Conservation (phyloP, 2,797 vertebrate species). For the Sebastes matsubarae region DNA sequence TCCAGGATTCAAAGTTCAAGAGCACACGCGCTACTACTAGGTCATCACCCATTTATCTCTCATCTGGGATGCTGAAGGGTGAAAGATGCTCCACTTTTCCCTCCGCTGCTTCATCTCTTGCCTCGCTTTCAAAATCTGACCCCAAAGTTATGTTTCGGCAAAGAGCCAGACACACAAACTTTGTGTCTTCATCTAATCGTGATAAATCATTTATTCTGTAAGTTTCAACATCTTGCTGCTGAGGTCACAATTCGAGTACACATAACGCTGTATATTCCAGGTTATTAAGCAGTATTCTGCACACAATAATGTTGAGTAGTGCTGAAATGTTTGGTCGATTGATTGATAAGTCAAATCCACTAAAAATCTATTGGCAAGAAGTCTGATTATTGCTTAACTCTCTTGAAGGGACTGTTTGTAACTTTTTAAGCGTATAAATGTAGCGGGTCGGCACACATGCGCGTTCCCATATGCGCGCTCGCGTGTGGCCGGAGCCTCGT, state of each 20-base stretch:
- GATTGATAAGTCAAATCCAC: not conserved
- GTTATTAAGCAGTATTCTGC: not conserved
- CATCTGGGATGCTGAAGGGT: constrained; percentile 51
- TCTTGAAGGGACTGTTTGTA: not conserved
- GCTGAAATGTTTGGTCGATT: not conserved
- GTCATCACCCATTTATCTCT: constrained; percentile 47
- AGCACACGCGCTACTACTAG: constrained; percentile 13
- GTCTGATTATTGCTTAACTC: not conserved
- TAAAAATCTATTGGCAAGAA: not conserved
- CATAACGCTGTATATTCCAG: not conserved
- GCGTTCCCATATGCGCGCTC: no score
- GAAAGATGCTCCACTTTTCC: constrained; percentile 50
- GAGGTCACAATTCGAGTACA: not conserved
- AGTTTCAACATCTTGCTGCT: not conserved
- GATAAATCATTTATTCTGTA: not conserved
- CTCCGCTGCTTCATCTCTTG: constrained; percentile 23
- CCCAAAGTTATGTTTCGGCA: constrained; percentile 5
- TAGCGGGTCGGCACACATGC: no score
- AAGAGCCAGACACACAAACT: constrained; percentile 5
- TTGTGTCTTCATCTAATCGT: not conserved
- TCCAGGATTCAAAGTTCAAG: constrained; percentile 19
- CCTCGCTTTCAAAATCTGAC: constrained; percentile 33
- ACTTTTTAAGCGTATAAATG: no score
- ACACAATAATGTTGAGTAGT: not conserved
- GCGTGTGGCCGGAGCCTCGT: no score